A percentile compares a stretch with the other conserved stretches of the same genome.
These are phyloP conservation scores for Psittacula cyanocephala DNA, from an alignment of 2,113 vertebrate genomes.

Conservation along the genomic window DNA sequence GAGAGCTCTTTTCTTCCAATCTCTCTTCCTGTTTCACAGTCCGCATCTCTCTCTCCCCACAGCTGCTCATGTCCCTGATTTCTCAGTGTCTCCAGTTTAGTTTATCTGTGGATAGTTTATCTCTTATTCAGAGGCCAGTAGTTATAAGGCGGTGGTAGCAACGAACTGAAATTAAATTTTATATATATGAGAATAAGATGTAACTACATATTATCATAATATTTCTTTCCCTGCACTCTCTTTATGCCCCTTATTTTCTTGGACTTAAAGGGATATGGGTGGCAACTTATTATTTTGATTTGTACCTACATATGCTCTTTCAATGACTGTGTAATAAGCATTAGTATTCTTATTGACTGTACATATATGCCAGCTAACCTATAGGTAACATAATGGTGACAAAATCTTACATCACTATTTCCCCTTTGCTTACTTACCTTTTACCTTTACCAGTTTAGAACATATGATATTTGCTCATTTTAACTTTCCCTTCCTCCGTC, in stretches of 20 bases:
- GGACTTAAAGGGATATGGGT: neutral
- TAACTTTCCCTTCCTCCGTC: neutral
- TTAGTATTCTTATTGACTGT: neutral
- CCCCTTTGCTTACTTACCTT: neutral
- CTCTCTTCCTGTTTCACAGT: neutral
- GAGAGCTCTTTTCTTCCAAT: neutral
- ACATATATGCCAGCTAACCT: neutral
- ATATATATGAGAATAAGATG: neutral
- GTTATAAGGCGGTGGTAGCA: neutral
- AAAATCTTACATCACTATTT: neutral
- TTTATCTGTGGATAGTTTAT: neutral
- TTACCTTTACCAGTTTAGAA: neutral
- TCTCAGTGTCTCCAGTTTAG: neutral
- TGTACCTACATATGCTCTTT: neutral
- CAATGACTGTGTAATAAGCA: neutral
- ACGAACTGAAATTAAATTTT: neutral
- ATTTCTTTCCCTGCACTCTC: neutral
- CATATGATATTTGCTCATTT: neutral
- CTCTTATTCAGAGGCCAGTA: neutral
- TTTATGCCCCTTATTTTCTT: neutral
- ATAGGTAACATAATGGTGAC: rapidly evolving
- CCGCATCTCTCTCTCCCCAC: neutral
- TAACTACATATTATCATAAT: neutral
- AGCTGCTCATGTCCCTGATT: neutral
- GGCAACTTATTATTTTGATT: neutral